Base-by-base conservation (phyloP, 92 coral and sea anemone species). In the Bergia puertoricense region DNA sequence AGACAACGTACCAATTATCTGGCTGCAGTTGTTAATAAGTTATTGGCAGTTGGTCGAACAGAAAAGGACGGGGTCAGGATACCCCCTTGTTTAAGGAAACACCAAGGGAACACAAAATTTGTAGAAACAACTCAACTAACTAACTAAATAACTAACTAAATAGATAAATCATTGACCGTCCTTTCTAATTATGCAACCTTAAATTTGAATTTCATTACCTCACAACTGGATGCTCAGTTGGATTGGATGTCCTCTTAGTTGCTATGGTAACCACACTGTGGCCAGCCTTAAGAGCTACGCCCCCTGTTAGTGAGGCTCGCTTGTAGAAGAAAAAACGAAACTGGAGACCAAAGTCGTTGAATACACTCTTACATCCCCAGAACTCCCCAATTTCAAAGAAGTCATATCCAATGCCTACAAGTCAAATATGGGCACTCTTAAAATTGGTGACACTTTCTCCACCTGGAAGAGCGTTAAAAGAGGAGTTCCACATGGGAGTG, bases 341-440 rank as follows among this genome's bases (percentile, higher is more conserved):
- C 89, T 94, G 97, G 2, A 92, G 59, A 42, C 97, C 97, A 86
- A 94, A 94, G 85, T 91, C 93, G 73, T 87, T 90, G 50, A 23
- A 62, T n/a, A 89, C 54, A 84, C 93, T 92, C 42, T 91, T 91
- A 81, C 97, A 94, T 16, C 93, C 95, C 97, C 97, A 94, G 89
- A 92, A 94, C 73, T 94, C 97, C 13, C 97, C 97, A 79, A 94
- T 94, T 3, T 93, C 97, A 71, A 79, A 94, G 59, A 90, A 94
- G 45, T 94, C 97, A 51, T 50, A 94, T 41, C 81, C 93, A 11
- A 94, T 84, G 15, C 97, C 97, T 94, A 66, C 1, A 54, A 16
- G 48, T 0, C 14, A n/a, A 59, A 2, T 8, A 65, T 40, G 7
- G 16, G 62, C 16, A 41, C 13, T 13, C 18, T 4, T 10, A 30